These are phyloP conservation scores for Falco cherrug DNA, from an alignment of 2,797 vertebrate genomes.

Conservation along the genomic window DNA sequence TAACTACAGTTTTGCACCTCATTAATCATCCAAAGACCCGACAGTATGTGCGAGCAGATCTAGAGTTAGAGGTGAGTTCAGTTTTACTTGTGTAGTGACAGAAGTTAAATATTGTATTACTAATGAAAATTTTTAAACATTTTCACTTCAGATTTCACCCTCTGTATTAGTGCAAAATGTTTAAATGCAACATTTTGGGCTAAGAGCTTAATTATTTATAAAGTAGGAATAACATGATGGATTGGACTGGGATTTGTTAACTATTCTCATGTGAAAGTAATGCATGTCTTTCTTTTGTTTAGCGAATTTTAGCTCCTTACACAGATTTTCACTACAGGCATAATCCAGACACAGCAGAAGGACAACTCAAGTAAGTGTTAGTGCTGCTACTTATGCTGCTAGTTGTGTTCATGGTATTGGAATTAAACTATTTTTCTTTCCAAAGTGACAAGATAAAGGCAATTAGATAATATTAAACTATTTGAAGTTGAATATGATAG, in stretches of 20 bases:
- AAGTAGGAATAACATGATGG: background rate
- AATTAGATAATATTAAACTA: no score
- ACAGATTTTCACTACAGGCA: no score
- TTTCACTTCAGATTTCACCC: background rate
- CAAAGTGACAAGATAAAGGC: background rate
- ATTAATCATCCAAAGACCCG: slow-evolving; percentile 98
- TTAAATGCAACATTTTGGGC: background rate
- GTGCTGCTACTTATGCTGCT: background rate
- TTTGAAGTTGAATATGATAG: background rate
- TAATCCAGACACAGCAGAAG: no score
- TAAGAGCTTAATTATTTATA: background rate
- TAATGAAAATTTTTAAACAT: no score
- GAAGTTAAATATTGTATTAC: background rate
- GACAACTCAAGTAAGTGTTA: no score
- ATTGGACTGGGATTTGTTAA: no score
- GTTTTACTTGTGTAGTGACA: background rate
- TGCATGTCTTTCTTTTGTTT: no score
- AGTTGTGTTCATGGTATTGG: background rate
- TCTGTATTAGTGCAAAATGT: background rate
- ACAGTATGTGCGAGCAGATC: slow-evolving; percentile 93
- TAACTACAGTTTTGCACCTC: slow-evolving; percentile 97
- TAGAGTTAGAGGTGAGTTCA: slow-evolving; percentile 92
- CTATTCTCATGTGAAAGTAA: no score
- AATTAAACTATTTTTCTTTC: background rate
- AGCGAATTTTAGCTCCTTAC: no score